Conservation (phyloP, 2,797 vertebrate species). For the Macropus fuliginosus region DNA sequence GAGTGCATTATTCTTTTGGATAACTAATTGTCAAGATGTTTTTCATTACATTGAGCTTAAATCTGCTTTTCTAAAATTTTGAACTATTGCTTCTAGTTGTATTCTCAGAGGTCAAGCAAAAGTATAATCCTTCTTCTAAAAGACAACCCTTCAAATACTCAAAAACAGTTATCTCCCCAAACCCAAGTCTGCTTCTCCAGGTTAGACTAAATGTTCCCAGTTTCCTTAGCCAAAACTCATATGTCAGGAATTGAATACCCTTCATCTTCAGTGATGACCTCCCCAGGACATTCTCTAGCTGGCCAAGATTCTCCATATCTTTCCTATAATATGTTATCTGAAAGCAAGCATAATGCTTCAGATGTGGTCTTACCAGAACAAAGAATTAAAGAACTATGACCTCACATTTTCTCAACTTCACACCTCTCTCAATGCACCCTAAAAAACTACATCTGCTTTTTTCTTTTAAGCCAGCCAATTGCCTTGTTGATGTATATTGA, state of each 20-base stretch:
- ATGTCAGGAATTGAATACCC: background rate
- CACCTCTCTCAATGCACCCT: background rate
- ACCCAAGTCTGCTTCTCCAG: background rate
- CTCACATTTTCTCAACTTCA: background rate
- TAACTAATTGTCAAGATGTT: background rate
- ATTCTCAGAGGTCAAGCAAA: background rate
- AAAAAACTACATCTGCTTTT: background rate
- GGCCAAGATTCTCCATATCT: background rate
- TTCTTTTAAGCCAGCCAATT: background rate
- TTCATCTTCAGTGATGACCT: background rate
- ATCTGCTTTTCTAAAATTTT: background rate
- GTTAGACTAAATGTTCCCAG: background rate
- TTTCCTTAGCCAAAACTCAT: background rate
- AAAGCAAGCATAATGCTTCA: background rate
- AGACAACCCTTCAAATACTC: background rate
- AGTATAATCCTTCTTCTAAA: background rate
- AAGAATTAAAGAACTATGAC: background rate
- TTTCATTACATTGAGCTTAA: background rate
- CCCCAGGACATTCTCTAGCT: background rate
- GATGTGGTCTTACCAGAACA: background rate
- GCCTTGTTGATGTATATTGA: background rate
- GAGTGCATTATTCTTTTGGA: background rate
- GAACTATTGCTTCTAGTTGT: background rate
- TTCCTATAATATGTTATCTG: background rate
- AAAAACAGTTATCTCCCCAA: background rate